These are phyloP conservation scores for Caenorhabditis becei DNA, from an alignment of 2,888 invertebrate species.

Conservation along the genomic window DNA sequence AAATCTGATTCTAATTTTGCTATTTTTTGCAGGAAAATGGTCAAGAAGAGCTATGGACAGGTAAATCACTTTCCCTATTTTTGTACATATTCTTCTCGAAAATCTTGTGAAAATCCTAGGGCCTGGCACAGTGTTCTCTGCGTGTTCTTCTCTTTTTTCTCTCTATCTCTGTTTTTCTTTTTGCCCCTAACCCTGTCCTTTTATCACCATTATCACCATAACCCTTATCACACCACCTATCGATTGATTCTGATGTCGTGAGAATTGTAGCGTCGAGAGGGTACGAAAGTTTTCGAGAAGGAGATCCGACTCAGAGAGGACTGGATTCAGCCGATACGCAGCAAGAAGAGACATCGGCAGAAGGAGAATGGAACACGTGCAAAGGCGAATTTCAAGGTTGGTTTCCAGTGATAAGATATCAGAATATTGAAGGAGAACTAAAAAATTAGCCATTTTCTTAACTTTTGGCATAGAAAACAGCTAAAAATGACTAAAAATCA, in stretches of 20 bases:
- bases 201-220: not conserved
- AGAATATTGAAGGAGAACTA: too few relatives aligned
- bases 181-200: not conserved
- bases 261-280: constrained; percentile 2
- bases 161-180: not conserved
- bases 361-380: not conserved
- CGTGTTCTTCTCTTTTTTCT: not conserved
- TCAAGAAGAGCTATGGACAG: not conserved
- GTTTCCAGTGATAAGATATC: too few relatives aligned
- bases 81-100: not conserved
- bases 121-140: constrained; percentile 7
- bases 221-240: not conserved
- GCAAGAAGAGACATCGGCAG: not conserved
- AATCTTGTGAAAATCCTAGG: not conserved
- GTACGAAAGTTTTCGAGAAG: not conserved
- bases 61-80: not conserved
- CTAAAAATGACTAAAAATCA: too few relatives aligned
- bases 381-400: too few relatives aligned
- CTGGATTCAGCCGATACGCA: not conserved
- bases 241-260: not conserved
- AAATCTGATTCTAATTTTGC: not conserved
- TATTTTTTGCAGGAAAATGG: not conserved
- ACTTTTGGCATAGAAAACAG: too few relatives aligned
- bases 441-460: too few relatives aligned
- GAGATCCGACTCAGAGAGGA: not conserved